A percentile compares a stretch with the other conserved stretches of the same genome.
phyloP scores from a whole-genome alignment of 64 coral and sea anemone genomes.

The Astreopora myriophthalma region DNA sequence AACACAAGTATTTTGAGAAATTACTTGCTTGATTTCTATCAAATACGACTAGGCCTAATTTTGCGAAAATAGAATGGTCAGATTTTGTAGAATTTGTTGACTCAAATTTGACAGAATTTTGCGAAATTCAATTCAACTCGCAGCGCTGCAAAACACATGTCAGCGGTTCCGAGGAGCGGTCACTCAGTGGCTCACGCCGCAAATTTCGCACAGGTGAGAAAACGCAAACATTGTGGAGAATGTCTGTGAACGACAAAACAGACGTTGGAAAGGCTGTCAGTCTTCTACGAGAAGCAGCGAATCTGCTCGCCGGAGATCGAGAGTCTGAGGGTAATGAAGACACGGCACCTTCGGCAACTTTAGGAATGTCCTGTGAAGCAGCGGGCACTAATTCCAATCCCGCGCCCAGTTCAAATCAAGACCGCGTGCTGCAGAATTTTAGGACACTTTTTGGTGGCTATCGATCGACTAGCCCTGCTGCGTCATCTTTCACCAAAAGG shows the following conservation, averaged over 20 bases:
- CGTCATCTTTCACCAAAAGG: not conserved
- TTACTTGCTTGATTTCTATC: no score
- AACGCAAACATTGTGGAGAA: not conserved
- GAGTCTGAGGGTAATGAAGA: not conserved
- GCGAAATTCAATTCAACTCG: not conserved
- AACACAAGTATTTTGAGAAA: no score
- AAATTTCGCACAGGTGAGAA: not conserved
- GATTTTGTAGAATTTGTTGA: no score
- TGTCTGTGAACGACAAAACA: not conserved
- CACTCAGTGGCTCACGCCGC: not conserved
- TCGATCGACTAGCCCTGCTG: not conserved
- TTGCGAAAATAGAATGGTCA: no score
- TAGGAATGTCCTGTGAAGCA: not conserved
- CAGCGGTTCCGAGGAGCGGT: not conserved
- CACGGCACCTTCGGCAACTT: not conserved
- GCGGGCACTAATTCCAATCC: not conserved
- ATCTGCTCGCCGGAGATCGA: not conserved
- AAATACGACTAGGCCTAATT: no score
- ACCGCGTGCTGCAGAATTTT: constrained; percentile 18
- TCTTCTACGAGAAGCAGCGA: not conserved
- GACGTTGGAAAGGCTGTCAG: not conserved
- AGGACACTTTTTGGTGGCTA: constrained; percentile 20
- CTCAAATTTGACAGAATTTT: not conserved
- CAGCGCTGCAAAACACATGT: not conserved
- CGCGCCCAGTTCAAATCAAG: not conserved